Conservation (phyloP, 2,113 vertebrate species). For the Lucifuga dentata region DNA sequence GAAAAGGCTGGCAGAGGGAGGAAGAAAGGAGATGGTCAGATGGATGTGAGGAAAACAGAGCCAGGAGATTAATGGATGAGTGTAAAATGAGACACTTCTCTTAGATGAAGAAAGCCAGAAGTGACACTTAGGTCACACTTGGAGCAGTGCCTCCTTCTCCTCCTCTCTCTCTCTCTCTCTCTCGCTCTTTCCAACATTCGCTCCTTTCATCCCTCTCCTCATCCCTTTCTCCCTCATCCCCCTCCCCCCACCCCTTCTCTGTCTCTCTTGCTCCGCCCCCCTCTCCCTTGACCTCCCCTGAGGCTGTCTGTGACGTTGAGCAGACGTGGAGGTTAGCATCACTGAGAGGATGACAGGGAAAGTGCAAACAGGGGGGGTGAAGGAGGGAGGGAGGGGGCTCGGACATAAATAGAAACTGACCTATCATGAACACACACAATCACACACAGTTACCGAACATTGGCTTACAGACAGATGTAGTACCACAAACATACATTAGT, state of each 20-base stretch:
- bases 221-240: constrained; percentile 7
- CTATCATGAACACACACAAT: constrained; percentile 43
- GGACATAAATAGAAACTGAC: constrained; percentile 63
- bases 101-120: constrained; percentile 36
- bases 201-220: constrained; percentile 27
- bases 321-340: constrained; percentile 62
- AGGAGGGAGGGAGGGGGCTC: background rate
- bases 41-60: constrained; percentile 13
- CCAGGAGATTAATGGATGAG: constrained; percentile 38
- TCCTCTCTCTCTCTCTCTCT: background rate
- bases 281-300: constrained; percentile 36
- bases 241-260: background rate
- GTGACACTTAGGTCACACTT: constrained; percentile 58
- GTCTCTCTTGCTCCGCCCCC: background rate
- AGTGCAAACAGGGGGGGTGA: background rate
- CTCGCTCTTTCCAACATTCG: constrained; percentile 20
- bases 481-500: background rate
- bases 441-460: constrained; percentile 21
- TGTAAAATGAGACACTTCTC: constrained; percentile 50
- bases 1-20: constrained; percentile 18
- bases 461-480: background rate
- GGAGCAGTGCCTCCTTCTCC: constrained; percentile 16
- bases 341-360: constrained; percentile 14
- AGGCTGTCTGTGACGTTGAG: constrained; percentile 55
- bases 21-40: constrained; percentile 23